Evolutionary conservation across 2,113 vertebrate genomes (phyloP).

Genomic region (Dicaeum eximium): DNA sequence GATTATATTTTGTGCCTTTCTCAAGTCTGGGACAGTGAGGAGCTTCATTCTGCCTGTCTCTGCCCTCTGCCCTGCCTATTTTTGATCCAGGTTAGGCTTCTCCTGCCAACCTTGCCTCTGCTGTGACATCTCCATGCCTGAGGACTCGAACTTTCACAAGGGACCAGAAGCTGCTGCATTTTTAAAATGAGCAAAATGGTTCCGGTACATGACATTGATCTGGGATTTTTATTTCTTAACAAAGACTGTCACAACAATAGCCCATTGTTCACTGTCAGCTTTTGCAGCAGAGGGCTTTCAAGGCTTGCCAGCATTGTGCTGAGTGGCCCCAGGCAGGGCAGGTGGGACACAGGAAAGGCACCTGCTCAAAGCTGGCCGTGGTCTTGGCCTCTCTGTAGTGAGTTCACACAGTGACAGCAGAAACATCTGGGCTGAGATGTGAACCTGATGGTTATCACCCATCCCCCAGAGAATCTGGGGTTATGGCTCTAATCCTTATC

Average conservation of each 20-base stretch:
- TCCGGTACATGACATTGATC: not conserved
- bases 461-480: not conserved
- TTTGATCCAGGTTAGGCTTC: not conserved
- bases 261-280: not conserved
- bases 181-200: not conserved
- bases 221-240: not conserved
- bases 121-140: not conserved
- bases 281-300: slow-evolving; percentile 2
- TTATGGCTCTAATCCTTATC: not conserved
- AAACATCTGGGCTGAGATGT: not conserved
- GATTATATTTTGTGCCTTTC: not conserved
- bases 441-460: not conserved
- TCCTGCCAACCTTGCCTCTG: not conserved
- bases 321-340: not conserved
- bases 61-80: not conserved
- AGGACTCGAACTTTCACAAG: not conserved
- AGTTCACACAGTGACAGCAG: not conserved
- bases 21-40: not conserved
- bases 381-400: not conserved
- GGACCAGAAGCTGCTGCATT: not conserved
- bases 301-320: slow-evolving; percentile 18
- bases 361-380: not conserved
- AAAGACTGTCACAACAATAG: slow-evolving; percentile 24
- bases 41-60: not conserved
- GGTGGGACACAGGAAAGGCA: slow-evolving; percentile 51